phyloP scores from a whole-genome alignment of 2,113 vertebrate species.

The Rafetus swinhoei region DNA sequence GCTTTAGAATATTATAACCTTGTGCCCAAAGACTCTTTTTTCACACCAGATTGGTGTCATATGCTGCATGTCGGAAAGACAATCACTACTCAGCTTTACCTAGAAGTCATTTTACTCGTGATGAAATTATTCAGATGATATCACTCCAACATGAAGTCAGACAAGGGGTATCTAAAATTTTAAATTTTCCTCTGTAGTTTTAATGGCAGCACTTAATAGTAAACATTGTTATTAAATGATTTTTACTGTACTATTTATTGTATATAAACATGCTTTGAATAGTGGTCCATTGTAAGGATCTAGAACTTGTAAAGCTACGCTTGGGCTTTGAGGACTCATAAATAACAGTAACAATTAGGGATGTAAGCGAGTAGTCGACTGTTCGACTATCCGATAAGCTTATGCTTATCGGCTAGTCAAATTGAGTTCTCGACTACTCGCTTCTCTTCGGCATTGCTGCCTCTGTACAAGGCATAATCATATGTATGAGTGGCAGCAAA shows the following conservation, averaged over 20 bases:
- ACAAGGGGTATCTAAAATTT: neutral
- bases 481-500: no score
- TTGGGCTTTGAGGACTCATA: conserved; percentile 20
- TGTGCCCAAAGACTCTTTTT: neutral
- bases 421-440: no score
- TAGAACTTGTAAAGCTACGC: neutral
- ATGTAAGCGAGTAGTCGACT: no score
- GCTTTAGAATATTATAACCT: neutral
- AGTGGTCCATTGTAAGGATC: neutral
- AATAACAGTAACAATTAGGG: neutral
- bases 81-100: neutral
- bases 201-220: neutral
- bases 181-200: neutral
- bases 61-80: neutral
- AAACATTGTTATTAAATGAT: neutral
- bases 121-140: neutral
- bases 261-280: neutral
- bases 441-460: no score
- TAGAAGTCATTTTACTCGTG: neutral
- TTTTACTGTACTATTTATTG: neutral
- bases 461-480: no score
- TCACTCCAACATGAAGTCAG: neutral
- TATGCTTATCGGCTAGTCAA: no score
- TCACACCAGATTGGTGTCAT: fast-evolving
- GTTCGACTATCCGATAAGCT: no score